A percentile compares a stretch with the other conserved stretches of the same genome.
These are phyloP conservation scores for Microtus richardsoni DNA, from an alignment of 2,113 vertebrate genomes.

Conservation along the genomic window DNA sequence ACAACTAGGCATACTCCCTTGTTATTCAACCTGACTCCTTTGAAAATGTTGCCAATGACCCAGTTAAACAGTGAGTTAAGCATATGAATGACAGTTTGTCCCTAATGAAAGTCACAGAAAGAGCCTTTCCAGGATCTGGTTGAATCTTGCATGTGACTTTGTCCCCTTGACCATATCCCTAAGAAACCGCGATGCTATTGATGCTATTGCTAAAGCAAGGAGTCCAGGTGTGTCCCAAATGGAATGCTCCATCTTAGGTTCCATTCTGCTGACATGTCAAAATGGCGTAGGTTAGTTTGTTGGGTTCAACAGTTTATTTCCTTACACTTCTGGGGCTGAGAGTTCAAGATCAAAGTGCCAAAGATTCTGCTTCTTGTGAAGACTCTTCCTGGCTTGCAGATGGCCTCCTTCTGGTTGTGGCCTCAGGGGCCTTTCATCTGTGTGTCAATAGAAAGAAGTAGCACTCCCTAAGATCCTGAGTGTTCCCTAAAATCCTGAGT, in stretches of 20 bases:
- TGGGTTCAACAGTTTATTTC: neutral
- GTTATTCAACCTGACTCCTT: conserved; percentile 68
- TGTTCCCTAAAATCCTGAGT: too few relatives aligned
- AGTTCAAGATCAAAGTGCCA: neutral
- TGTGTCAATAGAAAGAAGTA: neutral
- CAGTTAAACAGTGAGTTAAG: conserved; percentile 73
- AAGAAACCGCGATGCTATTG: neutral
- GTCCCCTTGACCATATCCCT: neutral
- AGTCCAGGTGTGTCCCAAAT: neutral
- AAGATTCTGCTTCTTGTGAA: neutral
- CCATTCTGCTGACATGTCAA: neutral
- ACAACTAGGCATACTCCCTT: conserved; percentile 33
- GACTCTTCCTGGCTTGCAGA: neutral
- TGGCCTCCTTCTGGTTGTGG: neutral
- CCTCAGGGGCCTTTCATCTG: neutral
- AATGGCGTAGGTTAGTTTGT: too few relatives aligned
- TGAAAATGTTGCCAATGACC: conserved; percentile 61
- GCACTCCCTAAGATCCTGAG: too few relatives aligned
- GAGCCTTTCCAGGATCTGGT: neutral
- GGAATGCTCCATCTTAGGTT: neutral
- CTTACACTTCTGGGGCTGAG: neutral
- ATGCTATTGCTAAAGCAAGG: neutral
- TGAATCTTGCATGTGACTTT: neutral
- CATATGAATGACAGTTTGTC: conserved; percentile 35
- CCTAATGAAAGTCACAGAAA: conserved; percentile 45